Evolutionary conservation across 2,113 vertebrate species (phyloP), one percentile per base, ranked within the genome.

Genomic region (Ophiodon elongatus): DNA sequence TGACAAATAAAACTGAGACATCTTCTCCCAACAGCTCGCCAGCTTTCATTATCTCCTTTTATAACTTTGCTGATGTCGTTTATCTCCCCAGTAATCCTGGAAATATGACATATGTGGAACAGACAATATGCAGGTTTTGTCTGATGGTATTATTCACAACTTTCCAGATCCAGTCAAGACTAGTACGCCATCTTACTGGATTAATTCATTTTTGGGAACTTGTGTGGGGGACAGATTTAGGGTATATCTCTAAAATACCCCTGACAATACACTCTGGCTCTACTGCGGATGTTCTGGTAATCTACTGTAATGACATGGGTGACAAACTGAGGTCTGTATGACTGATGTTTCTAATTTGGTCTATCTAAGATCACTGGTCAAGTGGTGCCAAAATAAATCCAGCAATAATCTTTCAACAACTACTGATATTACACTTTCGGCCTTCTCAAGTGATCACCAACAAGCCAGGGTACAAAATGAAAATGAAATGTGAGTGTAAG

Each of bases 161-260:
- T 21, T 60, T 73, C 14, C 11, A 9, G 37, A 47, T 60, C 56
- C 21, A 63, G 1, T 76, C 57, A 35, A 39, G 17, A 65, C 41
- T 63, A 35, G 37, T 76, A 17, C 62, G 4, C 5, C 35, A 54
- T 73, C 29, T 73, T 14, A 76, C 21, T 50, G 66, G 67, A 63
- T 73, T 67, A 71, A 78, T 56, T 76, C n/a, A 15, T 74, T 8
- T 71, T 76, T 62, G 41, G 37, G 71, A 75, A 45, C 2, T 79
- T 41, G 33, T 43, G 1, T 47, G 52, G 37, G 29, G 25, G 70
- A 68, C 33, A 82, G 74, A 74, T 52, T 66, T 68, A 37, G 50
- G 19, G n/a, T 59, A 41, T 3, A 23, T 43, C 59, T 84, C 50
- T 67, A 63, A 83, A 85, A 72, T 73, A 69, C 45, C 2, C 4